Conservation (phyloP, 1,140 invertebrate species). For the Brachionus rubens region DNA sequence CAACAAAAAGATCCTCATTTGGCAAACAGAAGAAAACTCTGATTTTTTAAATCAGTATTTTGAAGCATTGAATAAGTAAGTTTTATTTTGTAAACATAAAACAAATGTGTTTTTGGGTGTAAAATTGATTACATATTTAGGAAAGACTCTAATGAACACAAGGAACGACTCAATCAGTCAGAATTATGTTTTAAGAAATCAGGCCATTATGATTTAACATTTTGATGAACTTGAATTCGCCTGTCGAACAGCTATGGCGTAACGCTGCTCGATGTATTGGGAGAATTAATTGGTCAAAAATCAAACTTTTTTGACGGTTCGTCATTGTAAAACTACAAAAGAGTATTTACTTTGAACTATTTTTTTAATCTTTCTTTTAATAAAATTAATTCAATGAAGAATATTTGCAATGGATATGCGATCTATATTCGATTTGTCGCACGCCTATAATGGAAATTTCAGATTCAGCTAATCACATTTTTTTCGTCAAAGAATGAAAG, state of each 20-base stretch:
- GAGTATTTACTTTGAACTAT: constrained; percentile 47
- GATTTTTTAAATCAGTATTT: constrained; percentile 84
- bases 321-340: constrained; percentile 8
- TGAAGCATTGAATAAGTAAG: constrained; percentile 68
- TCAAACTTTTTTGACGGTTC: constrained; percentile 70
- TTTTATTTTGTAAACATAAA: not conserved
- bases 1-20: constrained; percentile 59
- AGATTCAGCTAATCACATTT: constrained; percentile 89
- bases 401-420: constrained; percentile 93
- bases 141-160: constrained; percentile 56
- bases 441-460: constrained; percentile 94
- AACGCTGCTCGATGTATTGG: constrained; percentile 88
- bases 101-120: not conserved
- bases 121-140: constrained; percentile 53
- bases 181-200: constrained; percentile 64
- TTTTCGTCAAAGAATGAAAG: constrained; percentile 80
- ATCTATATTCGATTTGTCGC: no score
- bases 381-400: constrained; percentile 83
- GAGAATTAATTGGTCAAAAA: constrained; percentile 88
- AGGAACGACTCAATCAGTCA: constrained; percentile 72
- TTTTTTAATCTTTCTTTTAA: not conserved
- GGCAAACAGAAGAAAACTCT: constrained; percentile 72
- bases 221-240: constrained; percentile 87
- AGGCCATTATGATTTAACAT: constrained; percentile 78
- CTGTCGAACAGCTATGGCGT: constrained; percentile 86